phyloP scores from a whole-genome alignment of 2,113 vertebrate genomes.

The Panthera leo region DNA sequence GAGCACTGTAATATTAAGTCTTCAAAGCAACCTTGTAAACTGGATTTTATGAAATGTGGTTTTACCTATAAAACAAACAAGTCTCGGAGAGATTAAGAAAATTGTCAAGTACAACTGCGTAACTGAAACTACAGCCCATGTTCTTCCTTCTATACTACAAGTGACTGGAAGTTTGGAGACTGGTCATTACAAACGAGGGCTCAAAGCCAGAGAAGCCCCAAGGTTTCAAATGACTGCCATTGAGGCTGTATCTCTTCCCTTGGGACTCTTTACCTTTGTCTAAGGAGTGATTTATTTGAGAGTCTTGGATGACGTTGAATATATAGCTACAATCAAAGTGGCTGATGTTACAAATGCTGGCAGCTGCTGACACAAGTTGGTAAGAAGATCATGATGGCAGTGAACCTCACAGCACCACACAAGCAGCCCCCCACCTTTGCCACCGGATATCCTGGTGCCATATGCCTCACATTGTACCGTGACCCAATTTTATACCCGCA shows the following conservation, averaged over 20 bases:
- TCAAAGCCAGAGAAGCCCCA: neutral
- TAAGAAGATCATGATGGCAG: neutral
- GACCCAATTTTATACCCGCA: neutral
- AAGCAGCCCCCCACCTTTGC: neutral
- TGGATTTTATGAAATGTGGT: neutral
- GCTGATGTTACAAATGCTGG: neutral
- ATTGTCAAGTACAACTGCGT: neutral
- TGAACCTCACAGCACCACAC: neutral
- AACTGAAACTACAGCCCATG: neutral
- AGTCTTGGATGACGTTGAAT: neutral
- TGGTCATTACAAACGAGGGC: neutral
- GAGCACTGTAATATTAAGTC: neutral
- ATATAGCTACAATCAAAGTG: neutral
- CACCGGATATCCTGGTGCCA: accelerated
- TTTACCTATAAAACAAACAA: neutral
- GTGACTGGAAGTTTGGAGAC: neutral
- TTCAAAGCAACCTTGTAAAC: neutral
- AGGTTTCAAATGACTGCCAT: neutral
- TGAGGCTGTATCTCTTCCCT: neutral
- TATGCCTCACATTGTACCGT: neutral
- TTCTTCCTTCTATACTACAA: neutral
- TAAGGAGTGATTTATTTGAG: neutral
- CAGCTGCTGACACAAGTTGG: neutral
- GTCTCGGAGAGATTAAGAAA: neutral
- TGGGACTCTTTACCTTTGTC: neutral